A percentile compares a stretch with the other conserved stretches of the same genome.
These are phyloP conservation scores for Aproaerema taeniolella DNA, from an alignment of 2,888 invertebrate species.

Conservation along the genomic window DNA sequence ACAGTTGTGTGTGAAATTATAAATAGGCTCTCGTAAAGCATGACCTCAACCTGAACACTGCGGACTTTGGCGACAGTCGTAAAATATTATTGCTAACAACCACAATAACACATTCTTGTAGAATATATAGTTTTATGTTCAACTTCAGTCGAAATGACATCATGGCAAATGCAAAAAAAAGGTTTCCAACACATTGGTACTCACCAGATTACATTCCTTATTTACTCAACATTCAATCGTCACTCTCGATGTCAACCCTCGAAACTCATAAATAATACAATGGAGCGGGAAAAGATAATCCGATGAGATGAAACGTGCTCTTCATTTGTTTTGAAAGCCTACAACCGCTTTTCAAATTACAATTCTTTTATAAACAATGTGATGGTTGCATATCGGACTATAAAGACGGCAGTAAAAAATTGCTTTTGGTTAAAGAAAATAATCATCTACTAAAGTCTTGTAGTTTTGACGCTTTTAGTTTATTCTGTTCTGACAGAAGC, in stretches of 20 bases:
- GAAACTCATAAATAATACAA: constrained; percentile 16
- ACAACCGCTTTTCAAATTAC: no score
- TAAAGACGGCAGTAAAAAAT: no score
- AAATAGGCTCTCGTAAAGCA: constrained; percentile 28
- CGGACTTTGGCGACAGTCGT: constrained; percentile 25
- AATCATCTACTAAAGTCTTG: no score
- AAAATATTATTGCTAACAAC: constrained; percentile 41
- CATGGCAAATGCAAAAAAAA: constrained; percentile 25
- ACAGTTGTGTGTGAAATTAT: constrained; percentile 11
- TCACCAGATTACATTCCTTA: not conserved
- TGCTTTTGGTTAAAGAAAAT: no score
- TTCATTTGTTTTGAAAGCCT: constrained; percentile 11
- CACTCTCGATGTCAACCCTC: constrained; percentile 10
- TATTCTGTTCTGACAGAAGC: no score
- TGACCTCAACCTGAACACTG: constrained; percentile 28
- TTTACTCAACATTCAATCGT: constrained; percentile 7
- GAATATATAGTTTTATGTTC: no score
- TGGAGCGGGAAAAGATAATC: constrained; percentile 6
- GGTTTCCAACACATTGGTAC: constrained; percentile 1
- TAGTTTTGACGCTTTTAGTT: no score
- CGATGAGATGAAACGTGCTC: constrained; percentile 6
- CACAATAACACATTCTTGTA: constrained; percentile 27
- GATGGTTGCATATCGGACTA: no score
- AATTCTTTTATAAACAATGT: not conserved
- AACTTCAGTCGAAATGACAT: constrained; percentile 40